phyloP scores from a whole-genome alignment of 2,888 invertebrate species.

The Microplitis deprimator region DNA sequence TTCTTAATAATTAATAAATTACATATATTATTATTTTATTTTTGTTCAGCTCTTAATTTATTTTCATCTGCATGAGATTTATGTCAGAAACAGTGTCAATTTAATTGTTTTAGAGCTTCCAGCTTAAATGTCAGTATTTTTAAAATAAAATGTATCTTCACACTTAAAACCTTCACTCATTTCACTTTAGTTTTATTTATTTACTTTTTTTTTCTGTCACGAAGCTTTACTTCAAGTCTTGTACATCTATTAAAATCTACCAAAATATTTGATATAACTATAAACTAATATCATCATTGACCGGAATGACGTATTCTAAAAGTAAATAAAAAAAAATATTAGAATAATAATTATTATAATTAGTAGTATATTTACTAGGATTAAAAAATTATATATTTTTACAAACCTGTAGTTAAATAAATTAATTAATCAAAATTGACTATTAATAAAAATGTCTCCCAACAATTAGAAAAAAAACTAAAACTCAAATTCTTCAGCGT shows the following conservation, averaged over 20 bases:
- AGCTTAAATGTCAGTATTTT: not conserved
- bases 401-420: conserved; percentile 9
- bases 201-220: not conserved
- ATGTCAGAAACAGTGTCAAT: not conserved
- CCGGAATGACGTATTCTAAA: conserved; percentile 19
- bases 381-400: not conserved
- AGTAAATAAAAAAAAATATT: conserved; percentile 3
- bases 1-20: not conserved
- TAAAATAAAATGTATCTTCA: not conserved
- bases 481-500: not conserved
- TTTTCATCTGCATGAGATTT: not conserved
- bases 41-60: not conserved
- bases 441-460: conserved; percentile 1
- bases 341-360: not conserved
- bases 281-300: conserved; percentile 12
- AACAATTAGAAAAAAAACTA: not conserved
- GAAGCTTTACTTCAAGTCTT: conserved; percentile 15
- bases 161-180: not conserved
- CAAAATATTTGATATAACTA: conserved; percentile 1
- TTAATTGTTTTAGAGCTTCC: conserved; percentile 6
- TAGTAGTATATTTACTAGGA: not conserved
- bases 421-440: not conserved
- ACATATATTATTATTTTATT: not conserved
- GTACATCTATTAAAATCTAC: conserved; percentile 19
- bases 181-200: conserved; percentile 11